Evolutionary conservation across 2,797 vertebrate genomes (phyloP).

Genomic region (Schizopygopsis pylzovi): DNA sequence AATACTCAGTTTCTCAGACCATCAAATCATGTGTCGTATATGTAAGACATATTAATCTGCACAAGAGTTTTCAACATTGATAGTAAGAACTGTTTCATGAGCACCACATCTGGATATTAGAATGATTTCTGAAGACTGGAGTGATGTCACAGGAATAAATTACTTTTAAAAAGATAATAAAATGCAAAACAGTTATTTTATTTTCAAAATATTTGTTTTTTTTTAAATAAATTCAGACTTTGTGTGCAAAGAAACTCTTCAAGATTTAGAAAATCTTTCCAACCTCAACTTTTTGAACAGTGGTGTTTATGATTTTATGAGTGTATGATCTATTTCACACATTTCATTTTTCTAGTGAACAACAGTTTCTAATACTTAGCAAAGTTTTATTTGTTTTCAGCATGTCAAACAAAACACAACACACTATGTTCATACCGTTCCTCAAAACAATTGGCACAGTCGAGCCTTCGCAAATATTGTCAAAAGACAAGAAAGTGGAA

Average conservation of each 20-base stretch:
- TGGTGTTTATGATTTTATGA: background rate
- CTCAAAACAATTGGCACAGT: slow-evolving; percentile 39
- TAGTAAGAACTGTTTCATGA: background rate
- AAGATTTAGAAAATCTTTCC: background rate
- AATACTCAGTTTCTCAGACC: background rate
- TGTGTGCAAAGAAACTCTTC: background rate
- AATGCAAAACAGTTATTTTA: background rate
- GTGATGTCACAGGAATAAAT: background rate
- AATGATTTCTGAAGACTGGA: background rate
- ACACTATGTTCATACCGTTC: slow-evolving; percentile 24
- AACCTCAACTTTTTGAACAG: background rate
- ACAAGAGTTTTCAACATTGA: background rate
- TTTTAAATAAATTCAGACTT: background rate
- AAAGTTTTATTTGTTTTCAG: slow-evolving; percentile 44
- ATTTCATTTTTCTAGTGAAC: background rate
- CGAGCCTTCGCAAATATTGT: slow-evolving; percentile 5
- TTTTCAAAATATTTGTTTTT: too few species aligned
- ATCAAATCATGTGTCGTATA: background rate
- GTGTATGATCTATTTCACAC: background rate
- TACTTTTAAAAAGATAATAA: background rate
- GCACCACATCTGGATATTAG: background rate
- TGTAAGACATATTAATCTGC: background rate
- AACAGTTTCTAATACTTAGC: slow-evolving; percentile 30
- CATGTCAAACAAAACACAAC: slow-evolving; percentile 37
- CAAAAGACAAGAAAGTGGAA: slow-evolving; percentile 29